These are phyloP conservation scores for Eupithecia subumbrata DNA, from an alignment of 2,888 invertebrate genomes.

Conservation along the genomic window DNA sequence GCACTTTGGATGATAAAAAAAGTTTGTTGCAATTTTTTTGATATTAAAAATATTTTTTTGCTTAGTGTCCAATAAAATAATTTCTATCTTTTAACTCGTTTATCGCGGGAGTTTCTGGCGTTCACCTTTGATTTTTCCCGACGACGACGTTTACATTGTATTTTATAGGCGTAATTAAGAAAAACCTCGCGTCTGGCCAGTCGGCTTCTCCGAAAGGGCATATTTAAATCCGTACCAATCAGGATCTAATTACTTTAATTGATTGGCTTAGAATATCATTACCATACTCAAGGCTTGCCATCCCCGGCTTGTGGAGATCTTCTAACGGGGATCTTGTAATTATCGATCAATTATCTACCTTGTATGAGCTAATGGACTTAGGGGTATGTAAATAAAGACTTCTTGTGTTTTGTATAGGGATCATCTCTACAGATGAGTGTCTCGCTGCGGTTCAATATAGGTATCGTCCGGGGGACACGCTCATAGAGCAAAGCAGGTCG, in stretches of 20 bases:
- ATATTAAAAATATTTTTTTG: too few species aligned
- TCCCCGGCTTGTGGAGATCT: neutral
- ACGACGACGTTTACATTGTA: neutral
- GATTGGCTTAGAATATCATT: constrained; percentile 12
- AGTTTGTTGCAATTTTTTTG: too few species aligned
- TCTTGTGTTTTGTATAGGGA: neutral
- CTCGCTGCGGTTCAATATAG: neutral
- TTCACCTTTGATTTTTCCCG: neutral
- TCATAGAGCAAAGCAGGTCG: too few species aligned
- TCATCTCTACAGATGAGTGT: neutral
- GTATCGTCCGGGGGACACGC: too few species aligned
- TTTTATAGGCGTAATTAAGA: constrained; percentile 12
- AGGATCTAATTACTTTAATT: constrained; percentile 22
- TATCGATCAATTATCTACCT: constrained; percentile 1
- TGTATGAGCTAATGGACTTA: neutral
- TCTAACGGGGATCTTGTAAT: neutral
- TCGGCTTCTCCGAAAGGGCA: neutral
- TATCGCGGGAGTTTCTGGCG: neutral
- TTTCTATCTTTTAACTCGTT: too few species aligned
- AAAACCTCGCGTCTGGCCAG: neutral
- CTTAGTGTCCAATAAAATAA: too few species aligned
- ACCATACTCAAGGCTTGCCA: neutral
- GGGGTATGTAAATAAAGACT: constrained; percentile 2
- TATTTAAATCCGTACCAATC: constrained; percentile 17
- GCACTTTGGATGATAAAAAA: too few species aligned